phyloP scores from a whole-genome alignment of 2,888 invertebrate species.

The Drosophila kuntzei region DNA sequence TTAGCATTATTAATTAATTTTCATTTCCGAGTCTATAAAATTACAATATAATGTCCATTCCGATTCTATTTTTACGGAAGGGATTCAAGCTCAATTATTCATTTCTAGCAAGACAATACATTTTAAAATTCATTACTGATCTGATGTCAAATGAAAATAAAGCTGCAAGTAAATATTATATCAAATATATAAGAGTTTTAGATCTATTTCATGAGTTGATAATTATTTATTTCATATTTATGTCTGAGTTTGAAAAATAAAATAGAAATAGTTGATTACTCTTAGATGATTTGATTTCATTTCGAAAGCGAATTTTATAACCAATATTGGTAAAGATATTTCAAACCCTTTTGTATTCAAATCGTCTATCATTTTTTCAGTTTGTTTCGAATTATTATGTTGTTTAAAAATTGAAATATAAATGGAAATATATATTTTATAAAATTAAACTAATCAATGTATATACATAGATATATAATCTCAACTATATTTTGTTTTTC shows the following conservation, averaged over 20 bases:
- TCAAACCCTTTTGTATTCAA: background rate
- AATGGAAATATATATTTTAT: background rate
- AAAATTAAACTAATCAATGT: background rate
- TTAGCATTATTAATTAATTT: too few species aligned
- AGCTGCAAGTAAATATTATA: background rate
- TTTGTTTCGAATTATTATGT: background rate
- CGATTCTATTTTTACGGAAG: background rate
- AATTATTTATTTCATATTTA: too few species aligned
- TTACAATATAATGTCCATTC: background rate
- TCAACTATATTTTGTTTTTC: background rate
- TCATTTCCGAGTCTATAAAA: too few species aligned
- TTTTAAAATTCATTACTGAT: background rate
- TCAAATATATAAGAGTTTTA: too few species aligned
- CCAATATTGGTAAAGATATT: background rate
- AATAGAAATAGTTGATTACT: too few species aligned
- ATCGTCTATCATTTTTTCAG: background rate
- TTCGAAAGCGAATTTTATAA: too few species aligned
- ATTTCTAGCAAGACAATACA: too few species aligned
- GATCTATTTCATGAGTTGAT: too few species aligned
- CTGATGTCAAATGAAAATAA: background rate
- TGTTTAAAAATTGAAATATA: background rate
- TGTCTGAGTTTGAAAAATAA: too few species aligned
- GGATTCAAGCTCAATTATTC: background rate
- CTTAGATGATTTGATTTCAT: too few species aligned
- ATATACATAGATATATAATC: background rate